phyloP scores from a whole-genome alignment of 2,797 vertebrate species.

The Smutsia gigantea region DNA sequence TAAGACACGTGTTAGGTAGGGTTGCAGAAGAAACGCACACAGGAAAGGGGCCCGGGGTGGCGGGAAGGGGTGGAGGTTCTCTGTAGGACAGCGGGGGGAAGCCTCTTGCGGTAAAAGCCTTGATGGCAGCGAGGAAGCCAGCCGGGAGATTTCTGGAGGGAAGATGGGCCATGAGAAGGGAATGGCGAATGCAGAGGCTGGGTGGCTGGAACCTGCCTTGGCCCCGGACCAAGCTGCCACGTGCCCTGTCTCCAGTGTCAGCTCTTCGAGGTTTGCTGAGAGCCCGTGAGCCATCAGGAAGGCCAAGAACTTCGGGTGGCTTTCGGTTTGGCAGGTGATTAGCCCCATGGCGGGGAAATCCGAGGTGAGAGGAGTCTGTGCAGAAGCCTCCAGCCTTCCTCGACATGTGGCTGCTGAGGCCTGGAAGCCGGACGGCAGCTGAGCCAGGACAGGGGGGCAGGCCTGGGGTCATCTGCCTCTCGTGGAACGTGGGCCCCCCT shows the following conservation, averaged over 20 bases:
- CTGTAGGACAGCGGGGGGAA: neutral
- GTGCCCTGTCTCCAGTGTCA: neutral
- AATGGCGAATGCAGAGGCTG: neutral
- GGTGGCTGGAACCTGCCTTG: neutral
- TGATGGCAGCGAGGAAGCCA: neutral
- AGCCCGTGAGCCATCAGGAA: neutral
- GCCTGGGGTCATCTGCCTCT: neutral
- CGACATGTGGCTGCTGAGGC: neutral
- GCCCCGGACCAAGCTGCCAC: neutral
- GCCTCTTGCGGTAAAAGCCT: neutral
- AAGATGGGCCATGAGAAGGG: neutral
- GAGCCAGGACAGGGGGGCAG: neutral
- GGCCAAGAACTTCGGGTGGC: neutral
- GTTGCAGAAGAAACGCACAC: neutral
- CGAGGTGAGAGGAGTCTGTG: fast-evolving
- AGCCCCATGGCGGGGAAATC: fast-evolving
- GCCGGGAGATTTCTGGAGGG: neutral
- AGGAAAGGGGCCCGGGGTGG: neutral
- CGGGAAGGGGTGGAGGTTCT: neutral
- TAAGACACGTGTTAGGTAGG: fast-evolving
- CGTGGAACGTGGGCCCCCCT: neutral
- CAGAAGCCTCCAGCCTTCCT: neutral
- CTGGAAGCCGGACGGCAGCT: neutral
- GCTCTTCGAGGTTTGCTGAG: fast-evolving
- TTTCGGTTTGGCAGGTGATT: neutral